Percentiles rank a stretch among this genome's conserved stretches.
phyloP scores from a whole-genome alignment of 2,888 invertebrate species.

The Desoria tigrina region DNA sequence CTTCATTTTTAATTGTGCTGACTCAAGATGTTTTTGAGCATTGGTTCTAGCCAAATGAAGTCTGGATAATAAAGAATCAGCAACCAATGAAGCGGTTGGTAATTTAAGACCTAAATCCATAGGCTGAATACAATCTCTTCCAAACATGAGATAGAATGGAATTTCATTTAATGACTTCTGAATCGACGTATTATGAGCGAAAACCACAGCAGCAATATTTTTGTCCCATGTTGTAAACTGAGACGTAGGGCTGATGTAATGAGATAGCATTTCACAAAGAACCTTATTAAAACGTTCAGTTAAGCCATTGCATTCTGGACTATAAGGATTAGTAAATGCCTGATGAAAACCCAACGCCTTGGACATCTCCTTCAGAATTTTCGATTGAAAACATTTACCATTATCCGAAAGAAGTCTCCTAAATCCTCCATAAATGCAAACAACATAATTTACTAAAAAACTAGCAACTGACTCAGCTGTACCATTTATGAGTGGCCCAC shows the following conservation, averaged over 20 bases:
- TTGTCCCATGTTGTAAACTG: no score
- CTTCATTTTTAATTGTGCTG: background rate
- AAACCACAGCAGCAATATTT: no score
- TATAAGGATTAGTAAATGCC: constrained; percentile 40
- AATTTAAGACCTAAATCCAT: constrained; percentile 26
- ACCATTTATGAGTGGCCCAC: constrained; percentile 18
- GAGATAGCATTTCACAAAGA: no score
- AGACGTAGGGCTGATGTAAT: no score
- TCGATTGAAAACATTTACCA: constrained; percentile 38
- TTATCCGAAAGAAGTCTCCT: constrained; percentile 37
- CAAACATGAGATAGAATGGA: constrained; percentile 46
- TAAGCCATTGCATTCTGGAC: constrained; percentile 46
- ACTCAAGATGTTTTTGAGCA: background rate
- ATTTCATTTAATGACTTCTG: constrained; percentile 36
- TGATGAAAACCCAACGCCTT: constrained; percentile 25
- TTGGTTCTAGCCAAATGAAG: constrained; percentile 2
- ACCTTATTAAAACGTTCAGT: constrained; percentile 47
- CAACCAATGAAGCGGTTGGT: constrained; percentile 16
- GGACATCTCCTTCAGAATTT: constrained; percentile 23
- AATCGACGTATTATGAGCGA: no score
- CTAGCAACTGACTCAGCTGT: constrained; percentile 34
- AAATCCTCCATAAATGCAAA: constrained; percentile 35
- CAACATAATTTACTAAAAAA: constrained; percentile 32
- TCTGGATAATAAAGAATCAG: background rate
- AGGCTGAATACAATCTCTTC: constrained; percentile 36